Percentiles rank a stretch among this genome's conserved stretches.
phyloP scores from a whole-genome alignment of 2,797 vertebrate genomes.

The Notolabrus celidotus region DNA sequence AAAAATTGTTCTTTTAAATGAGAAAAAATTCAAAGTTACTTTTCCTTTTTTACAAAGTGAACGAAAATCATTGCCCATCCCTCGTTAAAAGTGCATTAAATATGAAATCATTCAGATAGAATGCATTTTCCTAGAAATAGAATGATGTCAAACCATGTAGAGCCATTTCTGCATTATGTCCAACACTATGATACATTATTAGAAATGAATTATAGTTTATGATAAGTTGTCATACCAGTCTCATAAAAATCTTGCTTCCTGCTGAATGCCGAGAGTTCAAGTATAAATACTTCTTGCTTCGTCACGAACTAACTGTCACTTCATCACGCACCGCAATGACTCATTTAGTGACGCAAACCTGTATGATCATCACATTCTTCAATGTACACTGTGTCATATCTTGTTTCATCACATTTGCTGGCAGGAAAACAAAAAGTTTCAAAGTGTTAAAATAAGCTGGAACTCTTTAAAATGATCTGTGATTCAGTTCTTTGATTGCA shows the following conservation, averaged over 20 bases:
- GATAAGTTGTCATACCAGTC: too few relatives aligned
- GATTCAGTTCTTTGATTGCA: not conserved
- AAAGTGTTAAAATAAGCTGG: not conserved
- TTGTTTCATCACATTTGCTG: not conserved
- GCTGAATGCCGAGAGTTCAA: not conserved
- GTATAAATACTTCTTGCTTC: slow-evolving; percentile 5
- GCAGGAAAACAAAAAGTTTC: too few relatives aligned
- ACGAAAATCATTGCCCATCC: too few relatives aligned
- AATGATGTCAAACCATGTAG: too few relatives aligned
- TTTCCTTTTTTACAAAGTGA: too few relatives aligned
- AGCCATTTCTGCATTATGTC: not conserved
- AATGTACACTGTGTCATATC: not conserved
- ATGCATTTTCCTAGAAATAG: slow-evolving; percentile 13
- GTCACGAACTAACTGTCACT: not conserved
- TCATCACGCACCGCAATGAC: slow-evolving; percentile 3
- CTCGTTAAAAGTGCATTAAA: too few relatives aligned
- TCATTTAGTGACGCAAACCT: not conserved
- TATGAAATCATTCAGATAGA: not conserved
- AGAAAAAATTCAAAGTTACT: too few relatives aligned
- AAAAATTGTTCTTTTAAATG: too few relatives aligned
- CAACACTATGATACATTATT: not conserved
- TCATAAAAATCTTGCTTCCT: not conserved
- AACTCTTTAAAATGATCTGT: slow-evolving; percentile 2
- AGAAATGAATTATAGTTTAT: not conserved
- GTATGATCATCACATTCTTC: not conserved